phyloP scores from a whole-genome alignment of 2,888 invertebrate species.

The Clanis bilineata region DNA sequence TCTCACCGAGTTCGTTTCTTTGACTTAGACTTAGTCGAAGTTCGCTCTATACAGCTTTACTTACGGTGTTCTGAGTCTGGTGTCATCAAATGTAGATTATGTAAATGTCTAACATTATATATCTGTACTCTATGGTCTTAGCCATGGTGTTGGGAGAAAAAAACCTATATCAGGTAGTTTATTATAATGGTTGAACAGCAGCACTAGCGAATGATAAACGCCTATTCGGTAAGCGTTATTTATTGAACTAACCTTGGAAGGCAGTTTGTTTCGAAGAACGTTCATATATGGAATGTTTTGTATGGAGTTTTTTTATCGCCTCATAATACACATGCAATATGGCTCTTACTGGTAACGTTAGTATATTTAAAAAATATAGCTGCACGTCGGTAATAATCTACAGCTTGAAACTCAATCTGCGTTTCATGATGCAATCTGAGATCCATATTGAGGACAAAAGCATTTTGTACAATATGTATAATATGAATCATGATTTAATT shows the following conservation, averaged over 20 bases:
- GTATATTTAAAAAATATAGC: neutral
- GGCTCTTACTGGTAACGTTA: neutral
- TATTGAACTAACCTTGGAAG: slow-evolving; percentile 15
- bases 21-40: no score
- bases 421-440: slow-evolving; percentile 11
- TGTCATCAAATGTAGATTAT: no score
- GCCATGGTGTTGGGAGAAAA: neutral
- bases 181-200: neutral
- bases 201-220: neutral
- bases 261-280: slow-evolving; percentile 5
- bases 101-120: no score
- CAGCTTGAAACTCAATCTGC: slow-evolving; percentile 1
- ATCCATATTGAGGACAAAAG: slow-evolving; percentile 10
- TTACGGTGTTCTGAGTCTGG: no score
- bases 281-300: neutral
- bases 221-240: neutral
- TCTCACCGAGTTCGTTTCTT: no score
- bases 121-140: neutral
- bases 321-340: neutral
- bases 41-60: no score
- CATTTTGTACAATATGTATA: neutral
- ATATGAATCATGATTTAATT: neutral
- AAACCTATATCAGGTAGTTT: neutral
- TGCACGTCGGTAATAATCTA: neutral
- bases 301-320: neutral